Conservation (phyloP, 2,888 invertebrate species). For the Lasioglossum lativentre region DNA sequence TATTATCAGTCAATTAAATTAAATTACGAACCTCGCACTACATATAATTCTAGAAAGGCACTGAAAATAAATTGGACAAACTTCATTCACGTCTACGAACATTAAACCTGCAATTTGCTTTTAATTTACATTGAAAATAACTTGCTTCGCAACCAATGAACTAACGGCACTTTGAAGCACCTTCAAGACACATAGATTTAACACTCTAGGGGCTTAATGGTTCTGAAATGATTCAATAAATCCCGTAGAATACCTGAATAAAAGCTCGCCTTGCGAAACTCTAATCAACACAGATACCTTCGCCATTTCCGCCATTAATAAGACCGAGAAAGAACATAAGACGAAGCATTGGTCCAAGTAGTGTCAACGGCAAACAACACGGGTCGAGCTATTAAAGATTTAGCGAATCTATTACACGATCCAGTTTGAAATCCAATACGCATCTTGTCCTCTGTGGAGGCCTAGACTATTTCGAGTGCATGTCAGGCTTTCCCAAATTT, state of each 20-base stretch:
- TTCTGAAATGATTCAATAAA: not conserved
- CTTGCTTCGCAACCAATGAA: not conserved
- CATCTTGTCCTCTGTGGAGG: constrained; percentile 63
- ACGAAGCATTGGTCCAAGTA: not conserved
- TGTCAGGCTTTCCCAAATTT: constrained; percentile 81
- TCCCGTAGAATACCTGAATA: not conserved
- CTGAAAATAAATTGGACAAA: not conserved
- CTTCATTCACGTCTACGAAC: not conserved
- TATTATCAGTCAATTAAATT: too few species aligned
- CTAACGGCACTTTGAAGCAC: not conserved
- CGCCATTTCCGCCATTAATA: not conserved
- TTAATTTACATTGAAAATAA: not conserved
- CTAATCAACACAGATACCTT: not conserved
- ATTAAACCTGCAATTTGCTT: not conserved
- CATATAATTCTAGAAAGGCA: not conserved
- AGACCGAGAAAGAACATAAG: not conserved
- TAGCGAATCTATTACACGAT: constrained; percentile 44
- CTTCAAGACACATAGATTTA: not conserved
- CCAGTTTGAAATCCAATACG: constrained; percentile 78
- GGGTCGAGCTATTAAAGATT: constrained; percentile 15
- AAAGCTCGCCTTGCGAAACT: too few species aligned
- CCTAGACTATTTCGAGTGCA: constrained; percentile 81
- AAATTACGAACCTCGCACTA: not conserved
- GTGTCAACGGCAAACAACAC: not conserved
- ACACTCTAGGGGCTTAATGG: not conserved